phyloP scores from a whole-genome alignment of 2,113 vertebrate genomes.

The Anthoscopus minutus region DNA sequence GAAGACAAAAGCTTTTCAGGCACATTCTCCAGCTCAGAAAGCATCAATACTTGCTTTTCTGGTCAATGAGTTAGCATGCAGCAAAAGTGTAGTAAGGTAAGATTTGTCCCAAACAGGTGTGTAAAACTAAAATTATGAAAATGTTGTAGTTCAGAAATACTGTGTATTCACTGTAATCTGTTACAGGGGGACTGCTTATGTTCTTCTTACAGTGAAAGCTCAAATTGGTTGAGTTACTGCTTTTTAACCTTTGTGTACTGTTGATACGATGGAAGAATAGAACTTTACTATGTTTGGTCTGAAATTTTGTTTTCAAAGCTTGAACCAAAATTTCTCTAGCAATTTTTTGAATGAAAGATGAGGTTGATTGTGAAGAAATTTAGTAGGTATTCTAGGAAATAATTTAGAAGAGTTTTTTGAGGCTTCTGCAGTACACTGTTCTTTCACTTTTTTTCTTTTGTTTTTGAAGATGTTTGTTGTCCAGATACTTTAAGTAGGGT shows the following conservation, averaged over 20 bases:
- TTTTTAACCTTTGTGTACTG: neutral
- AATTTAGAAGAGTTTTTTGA: neutral
- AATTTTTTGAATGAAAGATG: neutral
- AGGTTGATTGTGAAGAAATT: neutral
- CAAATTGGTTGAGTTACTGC: neutral
- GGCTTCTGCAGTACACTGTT: neutral
- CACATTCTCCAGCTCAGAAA: constrained; percentile 88
- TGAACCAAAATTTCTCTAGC: neutral
- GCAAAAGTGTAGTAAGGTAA: constrained; percentile 91
- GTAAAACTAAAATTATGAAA: neutral
- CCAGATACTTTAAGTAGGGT: neutral
- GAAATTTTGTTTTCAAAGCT: neutral
- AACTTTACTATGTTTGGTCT: neutral
- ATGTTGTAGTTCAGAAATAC: neutral
- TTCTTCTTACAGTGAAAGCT: neutral
- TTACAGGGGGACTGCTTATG: neutral
- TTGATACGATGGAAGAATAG: neutral
- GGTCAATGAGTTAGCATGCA: constrained; percentile 91
- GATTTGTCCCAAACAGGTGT: neutral
- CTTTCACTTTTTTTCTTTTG: neutral
- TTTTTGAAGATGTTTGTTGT: neutral
- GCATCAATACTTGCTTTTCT: constrained; percentile 87
- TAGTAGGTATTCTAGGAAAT: neutral
- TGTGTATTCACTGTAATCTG: neutral
- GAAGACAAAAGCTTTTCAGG: constrained; percentile 91